Evolutionary conservation across 2,113 vertebrate genomes (phyloP), one percentile per base, ranked within the genome.

Genomic region (Cynopterus brachyotis): DNA sequence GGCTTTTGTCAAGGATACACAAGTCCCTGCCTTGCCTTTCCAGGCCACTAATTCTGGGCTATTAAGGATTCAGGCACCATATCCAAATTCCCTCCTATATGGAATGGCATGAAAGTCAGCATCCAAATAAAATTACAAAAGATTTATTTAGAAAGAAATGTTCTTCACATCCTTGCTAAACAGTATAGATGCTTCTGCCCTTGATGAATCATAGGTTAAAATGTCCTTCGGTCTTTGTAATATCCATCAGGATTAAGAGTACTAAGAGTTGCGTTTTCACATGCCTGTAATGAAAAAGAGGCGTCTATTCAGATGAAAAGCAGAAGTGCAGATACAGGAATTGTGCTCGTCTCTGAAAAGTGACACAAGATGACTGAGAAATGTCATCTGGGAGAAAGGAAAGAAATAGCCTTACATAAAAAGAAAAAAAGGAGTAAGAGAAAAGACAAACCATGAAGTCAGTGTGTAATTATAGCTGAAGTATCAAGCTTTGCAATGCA

Each of bases 391-490:
- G 53, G 62, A 92, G 60, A 81, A 75, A 20, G 19, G n/a, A 17
- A 75, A 72, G 45, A 72, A 66, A 4, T 6, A 64, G 55, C 28
- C 20, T 12, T 10, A n/a, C 0, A 10, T 53, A 10, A 35, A 70
- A 66, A 37, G 53, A 45, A 19, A 26, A 37, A 19, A 84, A 59
- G 66, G 72, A 16, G 5, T 30, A 10, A 6, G 22, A 9, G 19
- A 40, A 62, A 66, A 12, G 47, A 78, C 53, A 70, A 45, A 67
- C 7, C 59, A 17, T 0, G 11, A 37, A 40, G 42, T 84, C 60
- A 42, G 66, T 3, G 16, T 24, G 1, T 22, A 10, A 11, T 12
- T 59, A 0, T 20, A 19, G 11, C 26, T 16, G 11, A 7, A 3
- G 32, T 35, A 40, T 30, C 16, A 22, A 45, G 15, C 19, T 59